A percentile compares a stretch with the other conserved stretches of the same genome.
Conservation (phyloP, 37 sponge, comb jelly and placozoan genomes). For the Geodia barretti region DNA sequence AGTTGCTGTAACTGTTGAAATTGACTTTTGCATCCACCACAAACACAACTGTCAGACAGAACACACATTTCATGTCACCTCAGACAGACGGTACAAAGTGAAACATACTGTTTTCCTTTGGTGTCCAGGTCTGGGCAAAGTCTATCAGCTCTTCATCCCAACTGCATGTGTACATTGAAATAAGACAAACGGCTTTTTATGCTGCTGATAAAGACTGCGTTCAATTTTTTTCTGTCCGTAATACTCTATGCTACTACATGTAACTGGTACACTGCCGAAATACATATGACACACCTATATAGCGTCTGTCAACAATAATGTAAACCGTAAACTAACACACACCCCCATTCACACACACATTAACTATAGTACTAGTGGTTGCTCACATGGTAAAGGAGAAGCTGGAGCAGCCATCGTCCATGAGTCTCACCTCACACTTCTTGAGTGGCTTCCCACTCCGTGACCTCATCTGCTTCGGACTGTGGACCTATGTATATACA, state of each 20-base stretch:
- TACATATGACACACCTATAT: no score
- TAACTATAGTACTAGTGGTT: not conserved
- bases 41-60: slow-evolving; percentile 73
- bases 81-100: not conserved
- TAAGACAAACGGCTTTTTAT: no score
- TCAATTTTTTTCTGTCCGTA: no score
- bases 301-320: no score
- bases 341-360: not conserved
- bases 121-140: slow-evolving; percentile 83
- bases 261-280: no score
- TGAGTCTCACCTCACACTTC: slow-evolving; percentile 77
- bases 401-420: slow-evolving; percentile 68
- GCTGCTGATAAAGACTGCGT: no score
- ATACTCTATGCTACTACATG: not conserved
- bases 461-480: slow-evolving; percentile 51
- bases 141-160: slow-evolving; percentile 89
- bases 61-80: no score
- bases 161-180: slow-evolving; percentile 23
- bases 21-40: slow-evolving; percentile 74
- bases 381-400: slow-evolving; percentile 77
- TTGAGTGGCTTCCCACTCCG: slow-evolving; percentile 64
- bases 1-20: slow-evolving; percentile 66
- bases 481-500: slow-evolving; percentile 33
- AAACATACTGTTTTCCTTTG: slow-evolving; percentile 74
- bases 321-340: not conserved